Conservation (phyloP, 2,113 vertebrate species). For the Pao palembangensis region DNA sequence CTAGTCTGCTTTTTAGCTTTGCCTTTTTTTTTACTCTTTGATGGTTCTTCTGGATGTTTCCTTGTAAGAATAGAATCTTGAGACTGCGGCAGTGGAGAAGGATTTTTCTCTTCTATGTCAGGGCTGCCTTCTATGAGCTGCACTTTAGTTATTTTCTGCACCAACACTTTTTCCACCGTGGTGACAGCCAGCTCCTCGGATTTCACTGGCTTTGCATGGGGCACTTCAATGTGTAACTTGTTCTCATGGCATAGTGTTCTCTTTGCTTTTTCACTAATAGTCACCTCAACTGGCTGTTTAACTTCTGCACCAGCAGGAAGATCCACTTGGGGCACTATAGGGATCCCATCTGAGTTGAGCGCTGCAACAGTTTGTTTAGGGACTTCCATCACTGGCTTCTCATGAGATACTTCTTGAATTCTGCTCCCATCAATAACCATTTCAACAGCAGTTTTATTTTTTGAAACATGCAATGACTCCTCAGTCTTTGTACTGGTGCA, state of each 20-base stretch:
- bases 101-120: constrained; percentile 24
- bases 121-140: constrained; percentile 14
- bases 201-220: constrained; percentile 23
- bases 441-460: constrained; percentile 17
- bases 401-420: constrained; percentile 23
- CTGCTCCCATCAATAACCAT: neutral
- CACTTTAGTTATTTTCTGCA: constrained; percentile 36
- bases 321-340: constrained; percentile 32
- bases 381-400: neutral
- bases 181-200: constrained; percentile 23
- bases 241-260: constrained; percentile 18
- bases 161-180: constrained; percentile 46
- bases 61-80: constrained; percentile 27
- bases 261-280: constrained; percentile 21
- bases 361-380: constrained; percentile 12
- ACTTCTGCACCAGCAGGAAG: constrained; percentile 11
- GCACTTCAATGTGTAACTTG: neutral
- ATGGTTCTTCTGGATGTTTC: constrained; percentile 38
- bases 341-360: neutral
- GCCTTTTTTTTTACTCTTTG: constrained; percentile 60
- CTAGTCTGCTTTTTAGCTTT: constrained; percentile 60
- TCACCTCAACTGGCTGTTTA: constrained; percentile 17
- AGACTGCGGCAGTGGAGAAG: constrained; percentile 18
- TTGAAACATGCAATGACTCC: neutral
- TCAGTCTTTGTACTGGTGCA: constrained; percentile 9